phyloP scores from a whole-genome alignment of 2,888 invertebrate genomes.

The Cephus nigrinus region DNA sequence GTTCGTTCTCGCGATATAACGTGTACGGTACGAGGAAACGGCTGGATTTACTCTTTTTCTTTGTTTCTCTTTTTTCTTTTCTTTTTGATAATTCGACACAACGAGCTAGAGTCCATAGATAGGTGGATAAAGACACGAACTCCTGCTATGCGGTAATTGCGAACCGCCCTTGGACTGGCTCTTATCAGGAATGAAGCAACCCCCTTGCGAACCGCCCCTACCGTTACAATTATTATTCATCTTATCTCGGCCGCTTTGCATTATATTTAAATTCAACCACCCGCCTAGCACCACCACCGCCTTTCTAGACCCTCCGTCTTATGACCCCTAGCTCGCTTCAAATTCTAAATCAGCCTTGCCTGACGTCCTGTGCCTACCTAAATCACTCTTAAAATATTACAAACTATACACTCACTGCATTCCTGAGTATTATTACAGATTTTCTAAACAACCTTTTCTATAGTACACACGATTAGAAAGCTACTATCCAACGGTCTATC shows the following conservation, averaged over 20 bases:
- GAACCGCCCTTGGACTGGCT: slow-evolving; percentile 25
- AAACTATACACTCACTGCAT: neutral
- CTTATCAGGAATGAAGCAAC: slow-evolving; percentile 45
- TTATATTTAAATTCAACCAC: slow-evolving; percentile 59
- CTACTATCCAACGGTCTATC: neutral
- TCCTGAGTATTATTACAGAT: neutral
- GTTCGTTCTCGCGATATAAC: neutral
- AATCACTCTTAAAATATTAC: neutral
- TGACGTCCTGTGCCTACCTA: slow-evolving; percentile 5
- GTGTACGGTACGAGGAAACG: neutral
- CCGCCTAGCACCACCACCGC: slow-evolving; percentile 1
- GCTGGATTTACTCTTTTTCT: neutral
- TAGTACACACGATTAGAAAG: neutral
- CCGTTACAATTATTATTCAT: slow-evolving; percentile 59
- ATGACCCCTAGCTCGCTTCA: neutral
- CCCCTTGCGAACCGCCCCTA: slow-evolving; percentile 25
- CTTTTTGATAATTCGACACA: neutral
- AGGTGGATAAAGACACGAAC: neutral
- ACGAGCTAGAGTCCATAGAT: neutral
- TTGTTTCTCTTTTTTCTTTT: neutral
- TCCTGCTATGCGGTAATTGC: slow-evolving; percentile 3
- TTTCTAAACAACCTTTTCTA: neutral
- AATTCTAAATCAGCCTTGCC: neutral
- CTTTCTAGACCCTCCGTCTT: neutral
- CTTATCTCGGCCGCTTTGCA: slow-evolving; percentile 60